These are phyloP conservation scores for Chaenocephalus aceratus DNA, from an alignment of 2,113 vertebrate genomes.

Conservation along the genomic window DNA sequence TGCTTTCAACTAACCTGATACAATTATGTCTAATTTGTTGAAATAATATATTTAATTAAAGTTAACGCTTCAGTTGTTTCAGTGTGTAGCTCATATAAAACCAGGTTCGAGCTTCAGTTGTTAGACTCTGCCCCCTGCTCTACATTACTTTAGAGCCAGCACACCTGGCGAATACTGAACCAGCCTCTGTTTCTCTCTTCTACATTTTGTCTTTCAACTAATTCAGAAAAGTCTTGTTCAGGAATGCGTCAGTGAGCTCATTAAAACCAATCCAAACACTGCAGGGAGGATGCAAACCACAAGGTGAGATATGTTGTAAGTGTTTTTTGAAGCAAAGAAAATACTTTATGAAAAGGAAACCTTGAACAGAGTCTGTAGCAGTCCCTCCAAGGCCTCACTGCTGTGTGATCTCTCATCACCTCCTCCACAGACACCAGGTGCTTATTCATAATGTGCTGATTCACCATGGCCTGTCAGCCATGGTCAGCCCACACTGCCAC, in stretches of 20 bases:
- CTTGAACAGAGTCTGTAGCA: not conserved
- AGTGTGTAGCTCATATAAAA: not conserved
- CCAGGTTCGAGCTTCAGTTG: not conserved
- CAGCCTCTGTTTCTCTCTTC: too few species aligned
- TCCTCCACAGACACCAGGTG: slow-evolving; percentile 46
- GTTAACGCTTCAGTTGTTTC: too few species aligned
- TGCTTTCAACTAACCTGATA: too few species aligned
- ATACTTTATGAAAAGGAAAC: not conserved
- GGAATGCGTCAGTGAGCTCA: not conserved
- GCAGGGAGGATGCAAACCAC: not conserved
- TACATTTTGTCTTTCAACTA: not conserved
- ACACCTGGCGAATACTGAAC: not conserved
- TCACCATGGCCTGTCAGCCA: slow-evolving; percentile 16
- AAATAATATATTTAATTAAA: too few species aligned
- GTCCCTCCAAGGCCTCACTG: not conserved
- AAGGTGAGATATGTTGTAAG: not conserved
- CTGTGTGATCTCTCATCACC: slow-evolving; percentile 1
- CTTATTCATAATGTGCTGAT: slow-evolving; percentile 10
- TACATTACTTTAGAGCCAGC: not conserved
- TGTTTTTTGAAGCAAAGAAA: not conserved
- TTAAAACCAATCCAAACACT: not conserved
- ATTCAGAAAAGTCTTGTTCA: not conserved
- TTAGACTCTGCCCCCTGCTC: slow-evolving; percentile 23
- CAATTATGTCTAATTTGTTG: too few species aligned
- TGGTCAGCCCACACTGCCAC: slow-evolving; percentile 17